Base-by-base conservation (phyloP, 2,888 invertebrate species). In the Rhodophaea formosa region DNA sequence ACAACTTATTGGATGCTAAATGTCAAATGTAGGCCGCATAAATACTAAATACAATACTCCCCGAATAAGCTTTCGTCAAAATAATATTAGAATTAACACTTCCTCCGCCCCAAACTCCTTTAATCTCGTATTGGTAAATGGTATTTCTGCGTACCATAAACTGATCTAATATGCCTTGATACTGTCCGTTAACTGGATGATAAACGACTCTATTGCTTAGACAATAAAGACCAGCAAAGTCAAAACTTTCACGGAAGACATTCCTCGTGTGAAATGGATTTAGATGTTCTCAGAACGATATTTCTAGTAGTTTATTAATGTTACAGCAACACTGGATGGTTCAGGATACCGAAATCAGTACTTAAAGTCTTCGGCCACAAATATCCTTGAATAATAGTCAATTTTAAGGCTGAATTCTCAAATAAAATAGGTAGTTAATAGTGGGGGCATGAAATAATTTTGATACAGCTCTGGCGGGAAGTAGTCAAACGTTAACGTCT, bases 231-330 rank as follows among this genome's bases (percentile, higher is more conserved):
- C 55, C 57, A 61, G 58, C 64, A 68, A 66, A 62, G 64, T 56
- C 30, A 10, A 60, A 61, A 72, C 72, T 72, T 78, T 77, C 77
- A 72, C 78, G 82, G 79, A 83, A 82, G 78, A 77, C 75, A 77
- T 79, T 77, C 74, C 75, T 53, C 65, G 66, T 65, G 66, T 58
- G 63, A 70, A 75, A 72, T 73, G 72, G 72, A 82, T 77, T 80
- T 79, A 81, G 76, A 79, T 71, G 70, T 84, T 85, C 86, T 59
- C 45, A 67, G 85, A 86, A 84, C 64, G 66, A 68, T 74, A 70
- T 71, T 66, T 64, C 67, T 68, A 58, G 52, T 66, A 64, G 67
- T 72, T 69, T 74, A 74, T 73, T 72, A 71, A 68, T 69, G 71
- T 59, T 23, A 57, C 61, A 57, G 59, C 59, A 62, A 58, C 60